Conservation (phyloP, 2,113 vertebrate species). For the Cariama cristata region DNA sequence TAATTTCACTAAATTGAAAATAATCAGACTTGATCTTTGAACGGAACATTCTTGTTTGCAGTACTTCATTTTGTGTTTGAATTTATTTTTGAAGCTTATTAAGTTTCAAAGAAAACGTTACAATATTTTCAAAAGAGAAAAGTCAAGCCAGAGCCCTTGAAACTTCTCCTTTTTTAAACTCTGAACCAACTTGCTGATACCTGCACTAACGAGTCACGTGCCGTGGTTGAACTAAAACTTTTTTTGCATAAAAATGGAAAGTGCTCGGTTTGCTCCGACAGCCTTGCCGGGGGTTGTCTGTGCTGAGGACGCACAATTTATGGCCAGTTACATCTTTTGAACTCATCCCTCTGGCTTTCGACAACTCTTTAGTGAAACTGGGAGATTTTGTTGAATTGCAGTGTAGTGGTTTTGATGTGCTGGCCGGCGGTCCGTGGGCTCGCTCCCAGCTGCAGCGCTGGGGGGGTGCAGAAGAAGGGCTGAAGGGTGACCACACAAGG, state of each 20-base stretch:
- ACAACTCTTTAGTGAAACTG: background rate
- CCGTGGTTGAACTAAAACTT: background rate
- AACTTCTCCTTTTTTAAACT: background rate
- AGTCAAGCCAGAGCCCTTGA: background rate
- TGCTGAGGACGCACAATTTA: background rate
- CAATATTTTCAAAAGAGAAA: background rate
- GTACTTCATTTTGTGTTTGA: background rate
- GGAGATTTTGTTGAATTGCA: accelerated
- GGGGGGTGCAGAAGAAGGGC: background rate
- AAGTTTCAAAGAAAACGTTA: background rate
- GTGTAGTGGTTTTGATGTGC: accelerated
- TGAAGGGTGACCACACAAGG: background rate
- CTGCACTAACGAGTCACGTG: background rate
- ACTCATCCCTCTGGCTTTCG: background rate
- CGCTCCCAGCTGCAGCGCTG: background rate
- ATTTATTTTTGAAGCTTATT: background rate
- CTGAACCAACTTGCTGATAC: background rate
- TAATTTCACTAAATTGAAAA: background rate
- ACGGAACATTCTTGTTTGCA: background rate
- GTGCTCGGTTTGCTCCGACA: background rate
- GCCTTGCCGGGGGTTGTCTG: background rate
- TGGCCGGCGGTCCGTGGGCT: accelerated
- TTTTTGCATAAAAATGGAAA: background rate
- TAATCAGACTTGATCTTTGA: background rate
- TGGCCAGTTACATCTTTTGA: background rate